Conservation (phyloP, 2,888 invertebrate genomes). For the Megaustenia siamemsis region DNA sequence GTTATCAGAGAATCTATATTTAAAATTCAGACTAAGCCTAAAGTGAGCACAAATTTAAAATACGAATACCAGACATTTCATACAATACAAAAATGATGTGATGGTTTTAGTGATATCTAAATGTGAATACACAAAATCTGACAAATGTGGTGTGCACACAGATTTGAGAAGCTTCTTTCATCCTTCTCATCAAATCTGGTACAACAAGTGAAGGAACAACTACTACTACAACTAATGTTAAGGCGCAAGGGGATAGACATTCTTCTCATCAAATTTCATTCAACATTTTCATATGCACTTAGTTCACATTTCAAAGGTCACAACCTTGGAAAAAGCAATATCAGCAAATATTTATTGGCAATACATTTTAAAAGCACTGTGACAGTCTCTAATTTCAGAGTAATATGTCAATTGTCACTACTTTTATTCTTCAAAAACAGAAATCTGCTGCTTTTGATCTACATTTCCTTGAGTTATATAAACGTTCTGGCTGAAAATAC, state of each 20-base stretch:
- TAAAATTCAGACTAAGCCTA: too few relatives aligned
- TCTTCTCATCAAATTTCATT: too few relatives aligned
- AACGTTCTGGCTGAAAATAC: too few relatives aligned
- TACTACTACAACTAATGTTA: too few relatives aligned
- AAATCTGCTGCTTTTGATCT: neutral
- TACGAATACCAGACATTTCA: neutral
- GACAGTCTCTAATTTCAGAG: neutral
- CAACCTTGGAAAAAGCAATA: constrained; percentile 13
- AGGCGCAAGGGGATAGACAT: too few relatives aligned
- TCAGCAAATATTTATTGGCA: neutral
- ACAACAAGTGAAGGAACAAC: too few relatives aligned
- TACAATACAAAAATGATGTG: neutral
- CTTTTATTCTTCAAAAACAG: neutral
- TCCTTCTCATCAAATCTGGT: too few relatives aligned
- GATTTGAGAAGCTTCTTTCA: neutral
- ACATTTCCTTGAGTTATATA: too few relatives aligned
- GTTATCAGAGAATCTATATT: too few relatives aligned
- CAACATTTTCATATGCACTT: neutral
- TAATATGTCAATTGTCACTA: neutral
- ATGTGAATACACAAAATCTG: constrained; percentile 1
- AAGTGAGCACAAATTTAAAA: too few relatives aligned
- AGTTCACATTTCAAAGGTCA: neutral
- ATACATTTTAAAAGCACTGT: neutral
- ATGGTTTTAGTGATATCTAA: neutral
- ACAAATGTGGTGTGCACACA: constrained; percentile 26